Conservation (phyloP, 2,113 vertebrate species). For the Coregonus clupeaformis region DNA sequence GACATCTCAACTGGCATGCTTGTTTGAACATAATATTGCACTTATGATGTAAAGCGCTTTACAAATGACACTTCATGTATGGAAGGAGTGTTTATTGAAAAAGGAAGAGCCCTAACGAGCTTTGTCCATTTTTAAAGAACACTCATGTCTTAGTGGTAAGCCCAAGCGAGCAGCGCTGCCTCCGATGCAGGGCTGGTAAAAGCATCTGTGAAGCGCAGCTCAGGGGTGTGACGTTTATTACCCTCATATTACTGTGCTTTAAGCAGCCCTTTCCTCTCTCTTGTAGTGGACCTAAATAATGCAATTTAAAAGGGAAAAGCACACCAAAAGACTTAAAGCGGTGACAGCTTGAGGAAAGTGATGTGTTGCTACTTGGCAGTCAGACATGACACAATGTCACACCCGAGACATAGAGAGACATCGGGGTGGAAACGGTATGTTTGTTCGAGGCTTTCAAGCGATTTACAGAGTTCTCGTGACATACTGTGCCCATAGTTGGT, state of each 20-base stretch:
- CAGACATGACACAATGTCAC: conserved; percentile 74
- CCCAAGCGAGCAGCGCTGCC: conserved; percentile 33
- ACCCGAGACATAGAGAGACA: conserved; percentile 43
- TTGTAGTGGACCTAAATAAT: conserved; percentile 80
- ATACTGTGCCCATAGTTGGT: too few relatives aligned
- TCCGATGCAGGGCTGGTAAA: conserved; percentile 74
- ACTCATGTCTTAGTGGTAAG: conserved; percentile 60
- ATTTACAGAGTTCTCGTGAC: background rate
- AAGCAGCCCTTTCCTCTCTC: conserved; percentile 67
- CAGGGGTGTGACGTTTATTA: conserved; percentile 74
- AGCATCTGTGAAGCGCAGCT: conserved; percentile 78
- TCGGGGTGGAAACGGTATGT: background rate
- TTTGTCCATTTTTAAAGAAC: conserved; percentile 77
- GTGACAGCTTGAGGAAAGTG: conserved; percentile 68
- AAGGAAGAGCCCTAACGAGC: conserved; percentile 75
- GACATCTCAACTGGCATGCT: conserved; percentile 50
- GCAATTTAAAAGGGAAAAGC: conserved; percentile 70
- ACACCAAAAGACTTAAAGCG: conserved; percentile 59
- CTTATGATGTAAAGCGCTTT: conserved; percentile 53
- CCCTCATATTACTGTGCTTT: conserved; percentile 66
- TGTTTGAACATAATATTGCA: conserved; percentile 53
- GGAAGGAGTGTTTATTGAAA: conserved; percentile 74
- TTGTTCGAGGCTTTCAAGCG: background rate
- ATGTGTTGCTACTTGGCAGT: conserved; percentile 71
- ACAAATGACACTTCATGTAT: conserved; percentile 69